Conservation (phyloP, 1,140 invertebrate genomes). For the Drosophila pruinosa region DNA sequence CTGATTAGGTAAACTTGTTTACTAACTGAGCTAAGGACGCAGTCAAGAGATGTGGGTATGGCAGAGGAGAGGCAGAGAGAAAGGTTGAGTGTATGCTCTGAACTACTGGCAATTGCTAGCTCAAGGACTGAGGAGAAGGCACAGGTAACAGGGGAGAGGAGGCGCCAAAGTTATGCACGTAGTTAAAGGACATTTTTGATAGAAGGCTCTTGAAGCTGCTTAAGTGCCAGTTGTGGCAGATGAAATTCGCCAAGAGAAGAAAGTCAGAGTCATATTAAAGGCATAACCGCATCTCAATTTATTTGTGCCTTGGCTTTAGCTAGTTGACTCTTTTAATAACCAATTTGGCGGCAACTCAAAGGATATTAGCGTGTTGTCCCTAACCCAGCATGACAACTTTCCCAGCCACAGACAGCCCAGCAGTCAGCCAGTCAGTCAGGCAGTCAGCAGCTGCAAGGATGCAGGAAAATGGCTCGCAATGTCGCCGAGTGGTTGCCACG, state of each 20-base stretch:
- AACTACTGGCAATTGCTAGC: no score
- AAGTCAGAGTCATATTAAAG: background rate
- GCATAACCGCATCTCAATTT: conserved; percentile 29
- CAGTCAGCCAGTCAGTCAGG: background rate
- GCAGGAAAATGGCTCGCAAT: conserved; percentile 8
- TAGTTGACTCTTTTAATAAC: conserved; percentile 74
- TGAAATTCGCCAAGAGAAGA: no score
- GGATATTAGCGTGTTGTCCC: conserved; percentile 49
- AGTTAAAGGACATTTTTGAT: conserved; percentile 10
- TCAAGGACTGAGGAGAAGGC: background rate
- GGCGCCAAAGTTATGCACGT: conserved; percentile 20
- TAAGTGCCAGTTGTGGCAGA: background rate
- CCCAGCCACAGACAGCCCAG: background rate
- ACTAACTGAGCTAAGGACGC: background rate
- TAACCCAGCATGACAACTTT: background rate
- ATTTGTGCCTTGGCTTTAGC: conserved; percentile 31
- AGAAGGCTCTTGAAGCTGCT: conserved; percentile 17
- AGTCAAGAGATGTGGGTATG: background rate
- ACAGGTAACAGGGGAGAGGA: background rate
- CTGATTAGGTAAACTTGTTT: conserved; percentile 5
- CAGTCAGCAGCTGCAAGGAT: background rate
- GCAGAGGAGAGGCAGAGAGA: background rate
- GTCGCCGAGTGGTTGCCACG: background rate
- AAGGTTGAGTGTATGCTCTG: no score
- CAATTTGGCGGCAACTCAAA: conserved; percentile 66